These are phyloP conservation scores for Platycercus adscitus DNA, from an alignment of 2,113 vertebrate species.

Conservation along the genomic window DNA sequence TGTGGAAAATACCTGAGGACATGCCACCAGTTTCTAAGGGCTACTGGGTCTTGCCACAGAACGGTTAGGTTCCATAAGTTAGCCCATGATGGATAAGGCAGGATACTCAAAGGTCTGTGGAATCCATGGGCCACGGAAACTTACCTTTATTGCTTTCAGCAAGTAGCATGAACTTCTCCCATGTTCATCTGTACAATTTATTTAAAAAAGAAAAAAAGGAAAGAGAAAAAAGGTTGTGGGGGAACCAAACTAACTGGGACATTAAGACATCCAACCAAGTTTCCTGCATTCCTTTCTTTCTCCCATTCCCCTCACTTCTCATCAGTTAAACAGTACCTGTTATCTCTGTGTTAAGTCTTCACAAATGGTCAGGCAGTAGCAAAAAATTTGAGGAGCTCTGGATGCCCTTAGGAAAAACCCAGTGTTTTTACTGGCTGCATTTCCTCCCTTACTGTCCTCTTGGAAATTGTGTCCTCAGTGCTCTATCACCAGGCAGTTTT, in stretches of 20 bases:
- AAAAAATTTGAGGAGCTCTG: conserved; percentile 57
- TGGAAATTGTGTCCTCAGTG: not conserved
- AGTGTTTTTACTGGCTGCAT: conserved; percentile 9
- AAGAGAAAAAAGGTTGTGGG: not conserved
- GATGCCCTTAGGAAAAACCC: conserved; percentile 47
- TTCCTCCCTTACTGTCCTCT: not conserved
- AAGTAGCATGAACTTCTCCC: conserved; percentile 83
- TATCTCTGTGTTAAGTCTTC: conserved; percentile 61
- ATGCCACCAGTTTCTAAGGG: conserved; percentile 78
- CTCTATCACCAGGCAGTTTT: not conserved
- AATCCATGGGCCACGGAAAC: conserved; percentile 63
- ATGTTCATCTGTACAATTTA: conserved; percentile 76
- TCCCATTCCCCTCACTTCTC: conserved; percentile 18
- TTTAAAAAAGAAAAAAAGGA: conserved; percentile 46
- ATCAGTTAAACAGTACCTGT: conserved; percentile 36
- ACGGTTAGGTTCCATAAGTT: conserved; percentile 37
- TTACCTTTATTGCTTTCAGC: conserved; percentile 77
- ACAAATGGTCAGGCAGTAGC: conserved; percentile 46
- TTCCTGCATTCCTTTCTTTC: conserved; percentile 35
- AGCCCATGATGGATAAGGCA: conserved; percentile 69
- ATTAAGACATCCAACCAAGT: conserved; percentile 12
- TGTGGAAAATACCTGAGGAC: conserved; percentile 70
- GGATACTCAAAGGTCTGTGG: conserved; percentile 72
- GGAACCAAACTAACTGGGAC: not conserved
- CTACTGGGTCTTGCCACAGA: conserved; percentile 67